A percentile compares a stretch with the other conserved stretches of the same genome.
These are phyloP conservation scores for Cephalophus harveyi DNA, from an alignment of 2,113 vertebrate species.

Conservation along the genomic window DNA sequence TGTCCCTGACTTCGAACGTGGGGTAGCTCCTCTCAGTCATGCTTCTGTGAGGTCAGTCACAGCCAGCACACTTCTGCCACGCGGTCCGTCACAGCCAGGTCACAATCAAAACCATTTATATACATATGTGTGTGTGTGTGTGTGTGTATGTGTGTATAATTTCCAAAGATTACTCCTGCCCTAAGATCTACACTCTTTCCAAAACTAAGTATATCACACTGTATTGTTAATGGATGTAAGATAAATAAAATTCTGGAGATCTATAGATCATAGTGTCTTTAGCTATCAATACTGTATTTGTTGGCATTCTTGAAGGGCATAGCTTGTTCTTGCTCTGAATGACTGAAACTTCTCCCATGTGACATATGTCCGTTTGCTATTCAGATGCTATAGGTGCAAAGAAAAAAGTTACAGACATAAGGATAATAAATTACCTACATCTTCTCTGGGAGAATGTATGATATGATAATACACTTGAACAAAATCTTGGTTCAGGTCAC, in stretches of 20 bases:
- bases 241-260: background rate
- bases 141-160: too few species aligned
- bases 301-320: background rate
- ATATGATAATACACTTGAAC: background rate
- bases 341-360: background rate
- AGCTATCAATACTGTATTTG: background rate
- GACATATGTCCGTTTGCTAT: background rate
- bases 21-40: too few species aligned
- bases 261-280: background rate
- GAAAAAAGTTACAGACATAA: background rate
- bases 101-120: background rate
- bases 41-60: too few species aligned
- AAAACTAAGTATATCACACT: background rate
- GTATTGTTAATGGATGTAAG: background rate
- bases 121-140: too few species aligned
- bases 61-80: fast-evolving
- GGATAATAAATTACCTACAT: background rate
- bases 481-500: background rate
- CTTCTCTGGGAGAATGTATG: background rate
- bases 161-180: background rate
- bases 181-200: background rate
- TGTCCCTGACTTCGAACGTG: too few species aligned
- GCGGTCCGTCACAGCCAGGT: background rate
- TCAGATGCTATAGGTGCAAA: background rate
- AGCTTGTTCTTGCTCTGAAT: background rate